Evolutionary conservation across 2,888 invertebrate species (phyloP), one percentile per base, ranked within the genome.

Genomic region (Torymus auratus): DNA sequence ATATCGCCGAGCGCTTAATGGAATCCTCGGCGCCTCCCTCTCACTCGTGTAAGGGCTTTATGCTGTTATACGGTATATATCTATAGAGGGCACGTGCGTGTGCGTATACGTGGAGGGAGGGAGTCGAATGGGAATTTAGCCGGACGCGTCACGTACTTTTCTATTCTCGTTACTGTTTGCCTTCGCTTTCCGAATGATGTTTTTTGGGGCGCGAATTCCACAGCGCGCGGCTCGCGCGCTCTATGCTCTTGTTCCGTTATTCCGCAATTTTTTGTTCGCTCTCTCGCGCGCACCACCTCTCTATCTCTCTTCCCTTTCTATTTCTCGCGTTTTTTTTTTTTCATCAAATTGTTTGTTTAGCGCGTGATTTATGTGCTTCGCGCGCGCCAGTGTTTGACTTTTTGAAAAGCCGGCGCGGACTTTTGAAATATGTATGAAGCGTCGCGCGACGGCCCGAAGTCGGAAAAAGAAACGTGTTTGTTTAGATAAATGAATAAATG

Each of bases 341-440:
- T 20, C 13, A 56, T 70, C 52, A 77, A 68, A 68, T 75, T 75
- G 68, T 75, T 75, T 75, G 75, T 64, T 75, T 75, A 73, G 61
- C n/a, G 64, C 55, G 64, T 55, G 73, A 73, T 62, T 64, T 73
- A 64, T 64, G 61, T 56, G 73, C 67, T 28, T 23, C 53, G 50
- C 60, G 53, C 50, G 58, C 28, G 28, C 28, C 28, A 75, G 28
- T 68, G 61, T 75, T 74, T 68, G 75, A 53, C 68, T 75, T 68
- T 68, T 75, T 20, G 52, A 68, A 68, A 75, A 75, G 14, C 50
- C 28, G 28, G 12, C 17, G 2, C 0, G 11, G n/a, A n/a, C 61
- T 41, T 68, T 60, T 75, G 60, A 75, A 68, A 75, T 75, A 75
- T 68, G 68, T 61, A 64, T 64, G 70, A 60, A 41, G 41, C 70